A percentile compares a stretch with the other conserved stretches of the same genome.
These are phyloP conservation scores for Phasianus colchicus DNA, from an alignment of 2,113 vertebrate genomes.

Conservation along the genomic window DNA sequence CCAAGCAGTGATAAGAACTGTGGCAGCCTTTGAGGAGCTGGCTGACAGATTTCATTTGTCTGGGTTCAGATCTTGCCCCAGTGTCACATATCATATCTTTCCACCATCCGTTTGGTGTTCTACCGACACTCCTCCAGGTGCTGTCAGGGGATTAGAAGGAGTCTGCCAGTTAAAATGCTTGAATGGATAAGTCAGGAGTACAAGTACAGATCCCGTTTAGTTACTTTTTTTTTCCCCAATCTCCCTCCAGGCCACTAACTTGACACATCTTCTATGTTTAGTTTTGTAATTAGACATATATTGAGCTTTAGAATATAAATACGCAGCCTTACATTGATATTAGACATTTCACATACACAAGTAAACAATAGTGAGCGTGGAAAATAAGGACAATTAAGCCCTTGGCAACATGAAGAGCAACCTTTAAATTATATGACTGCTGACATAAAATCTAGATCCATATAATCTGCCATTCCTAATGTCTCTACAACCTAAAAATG, in stretches of 20 bases:
- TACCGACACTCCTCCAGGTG: conserved; percentile 66
- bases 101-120: conserved; percentile 61
- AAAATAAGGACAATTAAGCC: not conserved
- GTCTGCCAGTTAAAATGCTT: conserved; percentile 61
- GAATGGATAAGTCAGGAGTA: conserved; percentile 46
- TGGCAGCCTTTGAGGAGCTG: conserved; percentile 79
- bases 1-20: conserved; percentile 78
- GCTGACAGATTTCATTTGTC: conserved; percentile 87
- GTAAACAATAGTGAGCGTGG: not conserved
- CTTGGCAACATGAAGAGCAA: not conserved
- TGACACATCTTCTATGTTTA: not conserved
- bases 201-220: not conserved
- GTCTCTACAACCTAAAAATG: not conserved
- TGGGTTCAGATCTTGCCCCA: conserved; percentile 74
- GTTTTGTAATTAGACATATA: not conserved
- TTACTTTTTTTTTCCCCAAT: not conserved
- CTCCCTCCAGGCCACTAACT: not conserved
- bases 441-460: not conserved
- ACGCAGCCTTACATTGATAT: not conserved
- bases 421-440: not conserved
- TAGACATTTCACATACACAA: not conserved
- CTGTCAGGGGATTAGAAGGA: conserved; percentile 67
- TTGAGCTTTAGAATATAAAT: not conserved
- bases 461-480: not conserved
- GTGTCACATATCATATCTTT: conserved; percentile 74